A percentile compares a stretch with the other conserved stretches of the same genome.
Evolutionary conservation across 2,797 vertebrate genomes (phyloP).

Genomic region (Pseudocheirus occidentalis): DNA sequence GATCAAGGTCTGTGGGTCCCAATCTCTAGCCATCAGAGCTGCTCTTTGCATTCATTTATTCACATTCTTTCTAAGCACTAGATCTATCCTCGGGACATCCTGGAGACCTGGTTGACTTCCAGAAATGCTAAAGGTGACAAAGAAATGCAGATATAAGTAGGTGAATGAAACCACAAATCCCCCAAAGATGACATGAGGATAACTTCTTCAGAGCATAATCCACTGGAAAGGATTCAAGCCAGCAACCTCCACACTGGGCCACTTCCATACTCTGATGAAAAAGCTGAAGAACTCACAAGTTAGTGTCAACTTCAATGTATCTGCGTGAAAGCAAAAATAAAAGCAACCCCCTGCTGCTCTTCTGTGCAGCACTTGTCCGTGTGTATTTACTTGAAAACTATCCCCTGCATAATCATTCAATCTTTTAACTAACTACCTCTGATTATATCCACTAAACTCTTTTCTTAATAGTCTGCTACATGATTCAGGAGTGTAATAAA

Average conservation of each 20-base stretch:
- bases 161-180: neutral
- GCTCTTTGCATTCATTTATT: neutral
- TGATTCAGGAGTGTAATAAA: neutral
- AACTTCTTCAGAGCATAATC: conserved; percentile 4
- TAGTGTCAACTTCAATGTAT: neutral
- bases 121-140: neutral
- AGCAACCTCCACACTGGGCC: neutral
- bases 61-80: neutral
- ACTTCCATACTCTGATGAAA: neutral
- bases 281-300: neutral
- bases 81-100: neutral
- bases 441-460: neutral
- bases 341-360: neutral
- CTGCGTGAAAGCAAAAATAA: neutral
- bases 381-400: neutral
- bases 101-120: neutral
- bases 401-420: neutral
- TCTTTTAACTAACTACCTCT: neutral
- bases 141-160: neutral
- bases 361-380: neutral
- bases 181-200: neutral
- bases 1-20: neutral
- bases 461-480: neutral
- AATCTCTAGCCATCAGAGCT: neutral
- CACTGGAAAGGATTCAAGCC: neutral